These are phyloP conservation scores for Deladenus siricidicola DNA, from an alignment of 2,888 invertebrate species.

Conservation along the genomic window DNA sequence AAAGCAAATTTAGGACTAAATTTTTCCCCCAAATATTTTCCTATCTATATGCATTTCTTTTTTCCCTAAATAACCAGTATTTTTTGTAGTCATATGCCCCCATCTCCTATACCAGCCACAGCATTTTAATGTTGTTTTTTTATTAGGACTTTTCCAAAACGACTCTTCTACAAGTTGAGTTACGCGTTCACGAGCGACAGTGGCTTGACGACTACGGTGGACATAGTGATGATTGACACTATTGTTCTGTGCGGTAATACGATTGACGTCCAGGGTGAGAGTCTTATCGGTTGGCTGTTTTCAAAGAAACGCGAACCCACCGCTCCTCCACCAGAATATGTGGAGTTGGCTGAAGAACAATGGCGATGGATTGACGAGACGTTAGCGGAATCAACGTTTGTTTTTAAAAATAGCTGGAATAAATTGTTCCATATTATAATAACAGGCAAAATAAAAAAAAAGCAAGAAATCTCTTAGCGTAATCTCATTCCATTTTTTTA, in stretches of 20 bases:
- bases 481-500: too few species aligned
- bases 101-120: neutral
- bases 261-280: slow-evolving; percentile 32
- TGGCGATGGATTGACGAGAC: slow-evolving; percentile 55
- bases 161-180: slow-evolving; percentile 54
- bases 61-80: neutral
- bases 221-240: slow-evolving; percentile 58
- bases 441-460: too few species aligned
- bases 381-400: slow-evolving; percentile 52
- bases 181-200: slow-evolving; percentile 34
- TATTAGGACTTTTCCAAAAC: slow-evolving; percentile 56
- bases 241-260: slow-evolving; percentile 57
- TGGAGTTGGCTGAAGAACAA: slow-evolving; percentile 49
- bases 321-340: slow-evolving; percentile 26
- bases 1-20: too few species aligned
- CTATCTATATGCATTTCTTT: too few species aligned
- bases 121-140: neutral
- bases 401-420: neutral
- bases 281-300: slow-evolving; percentile 32
- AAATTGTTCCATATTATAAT: too few species aligned
- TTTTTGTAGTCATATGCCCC: neutral
- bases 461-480: too few species aligned
- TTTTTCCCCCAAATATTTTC: too few species aligned
- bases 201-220: slow-evolving; percentile 37
- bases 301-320: slow-evolving; percentile 35